Evolutionary conservation across 2,113 vertebrate genomes (phyloP), one percentile per base, ranked within the genome.

Genomic region (Tympanuchus pallidicinctus): DNA sequence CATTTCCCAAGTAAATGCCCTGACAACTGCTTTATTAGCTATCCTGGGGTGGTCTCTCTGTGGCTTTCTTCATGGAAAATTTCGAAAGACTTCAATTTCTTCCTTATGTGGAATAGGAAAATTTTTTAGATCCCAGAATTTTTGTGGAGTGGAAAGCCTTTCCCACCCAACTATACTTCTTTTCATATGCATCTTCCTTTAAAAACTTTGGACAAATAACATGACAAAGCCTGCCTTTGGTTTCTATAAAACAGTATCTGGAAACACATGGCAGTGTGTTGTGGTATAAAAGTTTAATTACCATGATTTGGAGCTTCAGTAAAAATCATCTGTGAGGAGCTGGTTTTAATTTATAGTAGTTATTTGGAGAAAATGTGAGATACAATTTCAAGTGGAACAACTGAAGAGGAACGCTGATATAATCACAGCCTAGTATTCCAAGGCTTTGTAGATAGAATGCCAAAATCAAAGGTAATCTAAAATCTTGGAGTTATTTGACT

Each of bases 21-120:
- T 95, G 95, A 94, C 86, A 59, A 89, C 54, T 40, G 92, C 95
- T 96, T 96, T 96, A 96, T 96, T 96, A 96, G 92, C 83, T 93
- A 94, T 95, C 95, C 95, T 91, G 94, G 95, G 96, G 96, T 96
- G 96, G 96, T 96, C 96, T 95, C 69, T 93, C 95, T 96, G 95
- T 94, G 96, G 96, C 93, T 96, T 96, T 90, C 94, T 96, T 94
- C 96, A 96, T 95, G 96, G 95, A 96, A 96, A 96, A 96, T 96
- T 96, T 96, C 86, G 63, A 96, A 96, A 95, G 91, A 96, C 89
- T 96, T 96, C 95, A 94, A 96, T 95, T 96, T 96, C 95, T 96
- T 96, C 95, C 96, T 93, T 96, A 96, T 96, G 95, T 94, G 92
- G 95, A 96, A 96, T 76, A 94, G 95, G 95, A 96, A 96, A 96